Evolutionary conservation across 2,797 vertebrate genomes (phyloP).

Genomic region (Columba guinea): DNA sequence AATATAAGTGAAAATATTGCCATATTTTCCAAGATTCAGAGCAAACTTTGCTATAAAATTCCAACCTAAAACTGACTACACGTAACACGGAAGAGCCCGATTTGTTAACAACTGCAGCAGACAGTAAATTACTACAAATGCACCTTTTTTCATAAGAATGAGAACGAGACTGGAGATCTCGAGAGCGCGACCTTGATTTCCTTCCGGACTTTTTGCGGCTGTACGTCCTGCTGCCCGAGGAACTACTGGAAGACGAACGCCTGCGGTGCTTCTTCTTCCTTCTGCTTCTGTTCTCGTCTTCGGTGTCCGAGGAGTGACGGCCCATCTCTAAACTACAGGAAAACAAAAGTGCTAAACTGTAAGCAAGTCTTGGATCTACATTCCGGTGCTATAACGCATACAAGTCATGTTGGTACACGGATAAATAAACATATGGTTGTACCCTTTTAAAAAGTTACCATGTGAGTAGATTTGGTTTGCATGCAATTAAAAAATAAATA

Average conservation of each 20-base stretch:
- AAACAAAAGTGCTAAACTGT: not conserved
- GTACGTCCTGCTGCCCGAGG: slow-evolving; percentile 85
- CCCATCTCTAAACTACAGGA: slow-evolving; percentile 79
- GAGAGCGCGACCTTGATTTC: slow-evolving; percentile 82
- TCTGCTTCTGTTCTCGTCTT: slow-evolving; percentile 85
- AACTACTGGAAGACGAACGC: slow-evolving; percentile 87
- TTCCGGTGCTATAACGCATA: accelerated
- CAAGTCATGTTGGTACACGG: not conserved
- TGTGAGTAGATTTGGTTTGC: not conserved
- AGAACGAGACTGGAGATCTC: slow-evolving; percentile 77
- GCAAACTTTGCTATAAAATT: not conserved
- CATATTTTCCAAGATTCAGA: not conserved
- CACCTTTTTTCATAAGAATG: slow-evolving; percentile 84
- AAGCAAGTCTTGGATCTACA: accelerated
- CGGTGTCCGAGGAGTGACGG: slow-evolving; percentile 90
- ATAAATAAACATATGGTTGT: not conserved
- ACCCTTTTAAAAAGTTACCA: not conserved
- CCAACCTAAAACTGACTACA: not conserved
- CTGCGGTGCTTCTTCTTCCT: slow-evolving; percentile 88
- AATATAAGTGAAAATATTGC: accelerated
- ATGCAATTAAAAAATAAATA: not conserved
- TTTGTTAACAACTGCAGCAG: not conserved
- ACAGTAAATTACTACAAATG: not conserved
- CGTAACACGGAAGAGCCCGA: accelerated
- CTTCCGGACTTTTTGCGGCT: slow-evolving; percentile 85